phyloP scores from a whole-genome alignment of 2,113 vertebrate species.

The Notarius quadriscutis region DNA sequence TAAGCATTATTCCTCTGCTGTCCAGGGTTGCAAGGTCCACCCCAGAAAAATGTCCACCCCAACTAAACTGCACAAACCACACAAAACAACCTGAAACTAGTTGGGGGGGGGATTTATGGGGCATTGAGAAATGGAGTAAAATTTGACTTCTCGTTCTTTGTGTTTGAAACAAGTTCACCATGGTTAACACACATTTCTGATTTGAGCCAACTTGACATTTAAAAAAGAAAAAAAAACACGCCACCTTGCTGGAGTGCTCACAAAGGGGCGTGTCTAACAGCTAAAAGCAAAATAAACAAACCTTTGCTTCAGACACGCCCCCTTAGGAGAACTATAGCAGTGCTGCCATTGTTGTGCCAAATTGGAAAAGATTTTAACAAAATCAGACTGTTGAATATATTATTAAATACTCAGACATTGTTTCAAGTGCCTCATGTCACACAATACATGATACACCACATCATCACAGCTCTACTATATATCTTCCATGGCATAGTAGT shows the following conservation, averaged over 20 bases:
- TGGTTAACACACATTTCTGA: not conserved
- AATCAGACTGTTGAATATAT: too few species aligned
- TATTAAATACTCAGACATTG: too few species aligned
- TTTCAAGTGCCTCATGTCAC: not conserved
- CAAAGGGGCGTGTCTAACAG: not conserved
- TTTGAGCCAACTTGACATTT: not conserved
- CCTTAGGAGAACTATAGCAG: too few species aligned
- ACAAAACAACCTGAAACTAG: not conserved
- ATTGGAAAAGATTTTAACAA: too few species aligned
- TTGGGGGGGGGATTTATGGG: too few species aligned
- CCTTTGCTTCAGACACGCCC: too few species aligned
- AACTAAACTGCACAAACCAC: not conserved
- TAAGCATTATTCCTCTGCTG: not conserved
- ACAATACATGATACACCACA: not conserved
- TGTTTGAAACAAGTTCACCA: not conserved
- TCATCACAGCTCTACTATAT: not conserved
- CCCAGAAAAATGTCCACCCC: not conserved
- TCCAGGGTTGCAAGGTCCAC: not conserved
- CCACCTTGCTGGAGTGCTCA: not conserved
- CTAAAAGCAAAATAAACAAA: too few species aligned
- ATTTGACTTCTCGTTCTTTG: not conserved
- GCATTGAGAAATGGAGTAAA: too few species aligned
- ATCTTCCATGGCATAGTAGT: too few species aligned
- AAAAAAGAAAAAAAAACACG: not conserved
- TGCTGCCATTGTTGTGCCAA: too few species aligned